Percentiles rank a stretch among this genome's conserved stretches.
phyloP scores from a whole-genome alignment of 2,888 invertebrate genomes.

The Thyatira batis region DNA sequence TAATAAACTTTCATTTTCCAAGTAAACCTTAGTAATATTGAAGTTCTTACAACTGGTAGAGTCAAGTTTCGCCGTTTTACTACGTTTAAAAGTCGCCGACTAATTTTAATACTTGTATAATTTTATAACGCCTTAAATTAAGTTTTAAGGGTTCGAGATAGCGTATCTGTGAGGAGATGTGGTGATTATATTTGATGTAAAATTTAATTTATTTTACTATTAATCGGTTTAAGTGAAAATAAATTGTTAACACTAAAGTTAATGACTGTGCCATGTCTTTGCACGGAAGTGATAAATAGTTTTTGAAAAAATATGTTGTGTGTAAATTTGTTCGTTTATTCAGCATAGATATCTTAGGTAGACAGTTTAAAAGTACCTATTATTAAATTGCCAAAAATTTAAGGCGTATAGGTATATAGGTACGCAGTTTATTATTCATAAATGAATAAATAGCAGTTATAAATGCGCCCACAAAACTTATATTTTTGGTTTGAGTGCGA shows the following conservation, averaged over 20 bases:
- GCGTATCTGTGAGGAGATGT: background rate
- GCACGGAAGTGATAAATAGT: too few species aligned
- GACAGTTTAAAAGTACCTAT: too few species aligned
- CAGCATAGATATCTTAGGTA: too few species aligned
- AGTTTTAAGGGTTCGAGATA: conserved; percentile 30
- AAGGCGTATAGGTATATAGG: too few species aligned
- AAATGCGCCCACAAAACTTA: too few species aligned
- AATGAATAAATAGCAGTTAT: too few species aligned
- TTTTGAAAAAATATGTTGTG: too few species aligned
- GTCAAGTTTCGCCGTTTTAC: conserved; percentile 25
- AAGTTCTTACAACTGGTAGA: background rate
- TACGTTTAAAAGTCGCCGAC: conserved; percentile 44
- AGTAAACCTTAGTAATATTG: conserved; percentile 6
- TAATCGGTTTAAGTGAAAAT: background rate
- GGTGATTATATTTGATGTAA: conserved; percentile 14
- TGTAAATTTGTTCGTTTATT: too few species aligned
- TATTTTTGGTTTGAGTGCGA: too few species aligned
- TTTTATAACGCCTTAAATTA: conserved; percentile 44
- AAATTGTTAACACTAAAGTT: background rate
- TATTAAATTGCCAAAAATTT: too few species aligned
- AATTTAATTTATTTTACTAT: conserved; percentile 5
- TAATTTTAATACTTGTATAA: conserved; percentile 39
- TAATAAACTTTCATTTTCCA: conserved; percentile 24
- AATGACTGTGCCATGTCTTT: too few species aligned
- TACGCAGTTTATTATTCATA: too few species aligned